Evolutionary conservation across 2,888 invertebrate genomes (phyloP).

Genomic region (Idaea biselata): DNA sequence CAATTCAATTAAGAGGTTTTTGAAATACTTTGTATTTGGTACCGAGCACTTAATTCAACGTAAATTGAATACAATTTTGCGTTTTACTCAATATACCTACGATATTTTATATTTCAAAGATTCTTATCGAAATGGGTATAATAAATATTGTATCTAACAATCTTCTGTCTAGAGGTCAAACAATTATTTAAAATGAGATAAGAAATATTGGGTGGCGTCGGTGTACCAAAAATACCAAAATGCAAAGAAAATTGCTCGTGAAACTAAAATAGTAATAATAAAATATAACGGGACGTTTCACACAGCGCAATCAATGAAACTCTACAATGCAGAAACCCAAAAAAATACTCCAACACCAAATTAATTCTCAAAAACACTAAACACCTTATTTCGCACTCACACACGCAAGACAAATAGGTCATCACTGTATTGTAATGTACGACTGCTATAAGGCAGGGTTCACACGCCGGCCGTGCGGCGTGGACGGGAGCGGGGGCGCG

Average conservation of each 20-base stretch:
- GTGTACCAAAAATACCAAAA: no score
- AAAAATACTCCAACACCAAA: no score
- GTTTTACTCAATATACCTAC: not conserved
- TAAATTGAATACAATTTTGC: not conserved
- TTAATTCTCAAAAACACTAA: not conserved
- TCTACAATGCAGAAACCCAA: no score
- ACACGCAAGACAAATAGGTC: not conserved
- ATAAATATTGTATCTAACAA: not conserved
- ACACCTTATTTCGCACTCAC: not conserved
- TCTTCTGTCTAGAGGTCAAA: not conserved
- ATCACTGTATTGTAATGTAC: not conserved
- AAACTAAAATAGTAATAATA: no score
- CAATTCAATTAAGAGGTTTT: slow-evolving; percentile 1
- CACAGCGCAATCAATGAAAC: no score
- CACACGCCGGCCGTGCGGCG: not conserved
- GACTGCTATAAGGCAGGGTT: not conserved
- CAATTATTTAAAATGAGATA: not conserved
- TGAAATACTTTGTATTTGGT: not conserved
- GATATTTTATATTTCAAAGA: not conserved
- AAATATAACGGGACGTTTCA: no score
- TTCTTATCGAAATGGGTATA: not conserved
- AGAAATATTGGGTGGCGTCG: not conserved
- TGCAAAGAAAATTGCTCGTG: no score
- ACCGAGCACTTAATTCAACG: not conserved
- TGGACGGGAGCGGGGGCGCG: not conserved